phyloP scores from a whole-genome alignment of 1,140 invertebrate genomes.

The Leguminivora glycinivorella region DNA sequence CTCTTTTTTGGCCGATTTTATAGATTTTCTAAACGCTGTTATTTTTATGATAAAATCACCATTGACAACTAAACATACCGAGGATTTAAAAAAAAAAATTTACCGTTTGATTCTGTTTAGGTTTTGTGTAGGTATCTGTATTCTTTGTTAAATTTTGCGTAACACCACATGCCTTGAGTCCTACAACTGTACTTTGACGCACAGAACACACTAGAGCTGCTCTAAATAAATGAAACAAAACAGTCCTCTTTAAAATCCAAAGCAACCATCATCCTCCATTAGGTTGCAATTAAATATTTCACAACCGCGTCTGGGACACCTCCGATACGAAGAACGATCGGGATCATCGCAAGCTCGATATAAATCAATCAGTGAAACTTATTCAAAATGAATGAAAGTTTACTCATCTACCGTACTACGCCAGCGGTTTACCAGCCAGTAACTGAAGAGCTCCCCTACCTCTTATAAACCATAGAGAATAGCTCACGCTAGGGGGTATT shows the following conservation, averaged over 20 bases:
- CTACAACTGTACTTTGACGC: conserved; percentile 9
- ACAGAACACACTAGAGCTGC: conserved; percentile 22
- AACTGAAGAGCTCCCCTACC: conserved; percentile 37
- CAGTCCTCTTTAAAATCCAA: conserved; percentile 33
- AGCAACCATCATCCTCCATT: conserved; percentile 31
- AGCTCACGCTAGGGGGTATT: conserved; percentile 35
- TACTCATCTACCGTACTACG: conserved; percentile 48
- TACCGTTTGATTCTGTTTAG: too few relatives aligned
- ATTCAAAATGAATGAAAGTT: conserved; percentile 49
- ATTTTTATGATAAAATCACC: background rate
- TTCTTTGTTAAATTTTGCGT: background rate
- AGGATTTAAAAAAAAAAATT: too few relatives aligned
- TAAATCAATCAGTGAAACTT: conserved; percentile 27
- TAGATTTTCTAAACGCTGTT: background rate
- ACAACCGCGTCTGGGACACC: conserved; percentile 26
- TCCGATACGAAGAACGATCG: conserved; percentile 7
- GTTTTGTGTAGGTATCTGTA: background rate
- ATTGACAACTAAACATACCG: too few relatives aligned
- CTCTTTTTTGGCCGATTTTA: background rate
- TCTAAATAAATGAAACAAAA: conserved; percentile 42
- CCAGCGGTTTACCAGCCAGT: conserved; percentile 40
- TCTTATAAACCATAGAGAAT: conserved; percentile 32
- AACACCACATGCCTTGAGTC: background rate
- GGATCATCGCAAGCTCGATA: conserved; percentile 17
- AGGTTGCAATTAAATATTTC: conserved; percentile 36